These are phyloP conservation scores for Augochlora pura DNA, from an alignment of 1,140 invertebrate genomes.

Conservation along the genomic window DNA sequence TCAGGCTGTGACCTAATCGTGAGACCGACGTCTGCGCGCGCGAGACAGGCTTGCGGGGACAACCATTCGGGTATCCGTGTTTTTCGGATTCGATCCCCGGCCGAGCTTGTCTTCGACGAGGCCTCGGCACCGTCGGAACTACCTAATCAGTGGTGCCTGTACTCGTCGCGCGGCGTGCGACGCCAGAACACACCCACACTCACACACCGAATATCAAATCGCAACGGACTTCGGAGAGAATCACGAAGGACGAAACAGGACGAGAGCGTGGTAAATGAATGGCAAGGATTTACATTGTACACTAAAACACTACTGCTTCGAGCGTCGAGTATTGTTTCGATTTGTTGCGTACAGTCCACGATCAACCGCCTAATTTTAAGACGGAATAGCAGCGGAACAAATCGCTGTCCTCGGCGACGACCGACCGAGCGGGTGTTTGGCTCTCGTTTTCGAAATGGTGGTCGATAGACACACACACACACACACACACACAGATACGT, in stretches of 20 bases:
- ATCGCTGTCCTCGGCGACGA: slow-evolving; percentile 22
- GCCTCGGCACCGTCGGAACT: slow-evolving; percentile 23
- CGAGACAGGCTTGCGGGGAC: slow-evolving; percentile 12
- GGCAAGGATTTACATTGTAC: slow-evolving; percentile 46
- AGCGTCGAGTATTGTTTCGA: slow-evolving; percentile 57
- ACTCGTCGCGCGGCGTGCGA: slow-evolving; percentile 37
- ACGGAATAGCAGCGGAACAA: slow-evolving; percentile 23
- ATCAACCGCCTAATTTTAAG: slow-evolving; percentile 61
- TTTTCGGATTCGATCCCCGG: background rate
- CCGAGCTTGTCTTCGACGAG: slow-evolving; percentile 13
- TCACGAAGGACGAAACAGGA: slow-evolving; percentile 42
- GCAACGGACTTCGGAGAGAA: slow-evolving; percentile 38
- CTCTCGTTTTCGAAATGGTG: background rate
- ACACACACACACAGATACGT: too few relatives aligned
- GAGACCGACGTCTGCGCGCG: slow-evolving; percentile 45
- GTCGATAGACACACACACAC: too few relatives aligned
- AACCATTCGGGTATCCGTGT: too few relatives aligned
- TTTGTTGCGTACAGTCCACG: slow-evolving; percentile 56
- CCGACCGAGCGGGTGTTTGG: background rate
- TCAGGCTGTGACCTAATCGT: slow-evolving; percentile 65
- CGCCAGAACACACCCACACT: too few relatives aligned
- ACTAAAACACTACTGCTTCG: slow-evolving; percentile 32
- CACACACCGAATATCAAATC: slow-evolving; percentile 36
- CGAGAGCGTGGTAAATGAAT: slow-evolving; percentile 63
- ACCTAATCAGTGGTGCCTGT: slow-evolving; percentile 30